Evolutionary conservation across 2,797 vertebrate species (phyloP), one percentile per base, ranked within the genome.

Genomic region (Staurois parvus): DNA sequence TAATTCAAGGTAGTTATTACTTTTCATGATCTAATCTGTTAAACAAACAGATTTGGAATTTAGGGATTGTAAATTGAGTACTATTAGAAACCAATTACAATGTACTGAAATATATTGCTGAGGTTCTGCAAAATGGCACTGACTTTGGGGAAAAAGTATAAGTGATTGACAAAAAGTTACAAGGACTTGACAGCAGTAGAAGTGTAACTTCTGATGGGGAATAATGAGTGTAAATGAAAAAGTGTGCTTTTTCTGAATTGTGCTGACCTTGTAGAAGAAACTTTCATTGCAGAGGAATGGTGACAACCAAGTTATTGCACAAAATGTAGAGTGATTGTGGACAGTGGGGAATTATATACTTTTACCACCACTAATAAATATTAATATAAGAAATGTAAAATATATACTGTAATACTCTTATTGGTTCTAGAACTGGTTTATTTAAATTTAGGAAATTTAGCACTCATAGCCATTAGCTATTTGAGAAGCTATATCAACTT

Each of bases 211-310:
- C 48, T 76, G 59, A 78, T 66, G 59, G 76, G 34, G 24, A 37
- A 78, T 78, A 78, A 78, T 78, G 76, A 78, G 75, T 34, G 24
- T 76, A 32, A 34, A 40, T 66, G 7, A 78, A 78, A 78, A 37
- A 8, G 59, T 78, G 6, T 37, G 59, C 11, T 45, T 76, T 56
- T 26, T 75, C 19, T 9, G 19, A 32, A 64, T 64, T 52, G 19
- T 34, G 74, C 74, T 62, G 75, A 77, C 30, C 59, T 64, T 64
- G 19, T 77, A 9, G 62, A 66, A 76, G 5, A 75, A 75, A 30
- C 26, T 72, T 72, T 45, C 11, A 64, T 15, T n/a, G 59, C 59
- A 64, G n/a, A 64, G 21, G n/a, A 26, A 59, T 59, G 56, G 42
- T n/a, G n/a, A 37, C 37, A 37, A 37, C 37, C 9, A 37, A 45